Percentiles rank a stretch among this genome's conserved stretches.
Conservation (phyloP, 1,140 invertebrate species). For the Eupristina koningsbergeri region DNA sequence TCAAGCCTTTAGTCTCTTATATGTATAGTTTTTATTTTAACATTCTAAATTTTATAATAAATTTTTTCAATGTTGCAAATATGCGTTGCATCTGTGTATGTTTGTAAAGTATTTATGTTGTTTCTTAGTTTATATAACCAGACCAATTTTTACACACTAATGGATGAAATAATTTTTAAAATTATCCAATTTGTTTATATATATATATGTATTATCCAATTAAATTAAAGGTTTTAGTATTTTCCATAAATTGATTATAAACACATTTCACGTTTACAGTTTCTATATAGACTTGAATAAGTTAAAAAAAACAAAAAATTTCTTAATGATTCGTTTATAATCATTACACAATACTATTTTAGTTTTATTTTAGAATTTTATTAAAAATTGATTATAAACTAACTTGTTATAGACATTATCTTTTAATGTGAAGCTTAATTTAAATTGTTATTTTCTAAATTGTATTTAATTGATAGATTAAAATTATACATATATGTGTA, state of each 20-base stretch:
- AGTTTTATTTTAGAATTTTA: background rate
- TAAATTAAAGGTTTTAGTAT: too few species aligned
- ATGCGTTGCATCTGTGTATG: background rate
- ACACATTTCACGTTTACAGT: too few species aligned
- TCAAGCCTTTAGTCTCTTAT: background rate
- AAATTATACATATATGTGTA: too few species aligned
- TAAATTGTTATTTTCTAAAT: too few species aligned
- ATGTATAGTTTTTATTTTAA: background rate
- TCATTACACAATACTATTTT: background rate
- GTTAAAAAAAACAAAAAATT: background rate
- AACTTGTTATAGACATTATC: too few species aligned
- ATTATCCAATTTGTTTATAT: background rate
- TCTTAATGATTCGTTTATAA: too few species aligned
- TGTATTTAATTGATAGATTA: too few species aligned
- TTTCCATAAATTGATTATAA: too few species aligned
- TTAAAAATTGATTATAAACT: background rate
- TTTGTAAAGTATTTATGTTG: background rate
- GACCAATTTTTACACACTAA: background rate
- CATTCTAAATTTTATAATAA: background rate
- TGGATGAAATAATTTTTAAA: background rate
- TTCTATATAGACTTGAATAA: too few species aligned
- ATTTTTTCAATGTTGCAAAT: background rate
- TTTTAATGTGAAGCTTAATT: too few species aligned
- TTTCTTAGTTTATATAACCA: background rate
- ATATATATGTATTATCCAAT: background rate